These are phyloP conservation scores for Meteorus sp. DNA, from an alignment of 1,140 invertebrate species.

Conservation along the genomic window DNA sequence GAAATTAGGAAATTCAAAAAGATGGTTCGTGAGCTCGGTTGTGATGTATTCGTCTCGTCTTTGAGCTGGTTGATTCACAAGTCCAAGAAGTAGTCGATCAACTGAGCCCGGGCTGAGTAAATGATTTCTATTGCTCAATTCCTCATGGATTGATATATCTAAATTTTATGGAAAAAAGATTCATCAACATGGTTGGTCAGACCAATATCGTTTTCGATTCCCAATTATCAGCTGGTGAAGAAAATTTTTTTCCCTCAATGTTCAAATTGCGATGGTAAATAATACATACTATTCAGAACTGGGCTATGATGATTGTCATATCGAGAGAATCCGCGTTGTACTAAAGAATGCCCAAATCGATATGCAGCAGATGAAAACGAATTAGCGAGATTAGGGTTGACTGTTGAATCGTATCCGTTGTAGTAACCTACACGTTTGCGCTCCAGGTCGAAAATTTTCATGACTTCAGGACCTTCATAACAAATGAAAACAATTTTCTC, in stretches of 20 bases:
- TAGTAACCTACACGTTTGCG: slow-evolving; percentile 67
- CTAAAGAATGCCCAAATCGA: slow-evolving; percentile 92
- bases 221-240: not conserved
- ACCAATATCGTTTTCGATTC: slow-evolving; percentile 6
- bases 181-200: not conserved
- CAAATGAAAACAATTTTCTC: slow-evolving; percentile 7
- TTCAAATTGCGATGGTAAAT: no score
- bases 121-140: slow-evolving; percentile 67
- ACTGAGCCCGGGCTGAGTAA: slow-evolving; percentile 70
- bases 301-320: slow-evolving; percentile 67
- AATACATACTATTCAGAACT: slow-evolving; percentile 66
- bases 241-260: not conserved
- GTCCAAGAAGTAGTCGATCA: slow-evolving; percentile 75
- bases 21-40: slow-evolving; percentile 81
- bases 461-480: slow-evolving; percentile 65
- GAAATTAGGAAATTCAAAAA: slow-evolving; percentile 76
- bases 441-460: slow-evolving; percentile 72
- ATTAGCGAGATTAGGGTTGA: slow-evolving; percentile 87
- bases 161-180: slow-evolving; percentile 39
- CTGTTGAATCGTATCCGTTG: slow-evolving; percentile 73
- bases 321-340: slow-evolving; percentile 75
- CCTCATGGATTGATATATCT: slow-evolving; percentile 80
- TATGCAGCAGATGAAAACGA: slow-evolving; percentile 94
- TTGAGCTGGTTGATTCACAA: slow-evolving; percentile 77
- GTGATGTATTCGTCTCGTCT: slow-evolving; percentile 81